Evolutionary conservation across 2,113 vertebrate genomes (phyloP).

Genomic region (Tylochromis polylepis): DNA sequence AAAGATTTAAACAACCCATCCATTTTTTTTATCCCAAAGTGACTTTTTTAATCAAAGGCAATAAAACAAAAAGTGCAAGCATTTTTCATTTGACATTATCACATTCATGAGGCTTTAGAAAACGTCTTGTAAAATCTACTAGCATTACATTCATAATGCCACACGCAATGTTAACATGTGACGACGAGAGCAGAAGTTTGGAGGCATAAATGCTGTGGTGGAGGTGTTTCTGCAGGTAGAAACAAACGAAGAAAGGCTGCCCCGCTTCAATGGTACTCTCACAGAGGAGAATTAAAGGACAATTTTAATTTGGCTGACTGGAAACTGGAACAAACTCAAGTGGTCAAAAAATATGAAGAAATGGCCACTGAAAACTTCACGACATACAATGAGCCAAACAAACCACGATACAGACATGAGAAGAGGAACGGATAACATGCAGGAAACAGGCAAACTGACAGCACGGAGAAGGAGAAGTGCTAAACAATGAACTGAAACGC

Average conservation of each 20-base stretch:
- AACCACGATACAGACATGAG: not conserved
- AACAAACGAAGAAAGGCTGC: not conserved
- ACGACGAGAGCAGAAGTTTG: accelerated
- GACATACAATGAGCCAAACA: not conserved
- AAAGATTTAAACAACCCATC: not conserved
- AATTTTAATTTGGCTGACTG: not conserved
- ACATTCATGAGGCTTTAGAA: not conserved
- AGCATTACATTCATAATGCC: not conserved
- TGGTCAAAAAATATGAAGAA: not conserved
- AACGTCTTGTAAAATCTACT: not conserved
- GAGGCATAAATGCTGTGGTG: not conserved
- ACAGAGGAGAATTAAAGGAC: not conserved
- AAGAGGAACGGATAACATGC: not conserved
- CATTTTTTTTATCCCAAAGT: accelerated
- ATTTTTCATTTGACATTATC: not conserved
- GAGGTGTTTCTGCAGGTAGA: not conserved
- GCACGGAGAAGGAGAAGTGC: not conserved
- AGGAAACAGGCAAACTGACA: not conserved
- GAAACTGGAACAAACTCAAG: not conserved
- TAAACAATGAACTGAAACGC: not conserved
- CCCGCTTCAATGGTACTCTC: not conserved
- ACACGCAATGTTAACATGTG: not conserved
- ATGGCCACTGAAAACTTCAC: not conserved
- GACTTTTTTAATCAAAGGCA: not conserved
- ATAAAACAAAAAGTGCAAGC: not conserved